Conservation (phyloP, 2,888 invertebrate species). For the Nesidiocoris tenuis region DNA sequence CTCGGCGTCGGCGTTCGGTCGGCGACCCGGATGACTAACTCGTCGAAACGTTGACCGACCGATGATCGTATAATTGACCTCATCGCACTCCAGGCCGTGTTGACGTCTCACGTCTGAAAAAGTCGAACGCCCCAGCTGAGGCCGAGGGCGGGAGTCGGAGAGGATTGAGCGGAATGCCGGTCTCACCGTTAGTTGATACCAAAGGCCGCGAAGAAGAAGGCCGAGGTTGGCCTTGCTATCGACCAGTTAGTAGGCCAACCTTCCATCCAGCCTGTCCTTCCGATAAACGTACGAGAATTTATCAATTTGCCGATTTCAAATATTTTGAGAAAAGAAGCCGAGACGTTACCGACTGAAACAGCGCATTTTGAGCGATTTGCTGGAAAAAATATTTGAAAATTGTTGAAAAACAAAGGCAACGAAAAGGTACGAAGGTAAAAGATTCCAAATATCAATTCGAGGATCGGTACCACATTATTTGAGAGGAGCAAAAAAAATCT, state of each 20-base stretch:
- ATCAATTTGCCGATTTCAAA: too few relatives aligned
- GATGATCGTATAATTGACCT: constrained; percentile 26
- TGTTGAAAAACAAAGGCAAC: too few relatives aligned
- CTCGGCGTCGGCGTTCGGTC: not conserved
- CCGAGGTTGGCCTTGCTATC: not conserved
- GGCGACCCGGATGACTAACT: not conserved
- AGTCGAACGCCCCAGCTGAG: not conserved
- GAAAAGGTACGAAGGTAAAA: too few relatives aligned
- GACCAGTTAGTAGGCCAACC: not conserved
- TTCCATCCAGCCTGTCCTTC: not conserved
- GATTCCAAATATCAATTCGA: too few relatives aligned
- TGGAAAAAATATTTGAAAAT: too few relatives aligned
- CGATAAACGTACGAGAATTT: not conserved
- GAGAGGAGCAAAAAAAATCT: too few relatives aligned
- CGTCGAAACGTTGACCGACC: not conserved
- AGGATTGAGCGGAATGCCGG: not conserved
- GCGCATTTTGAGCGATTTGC: too few relatives aligned
- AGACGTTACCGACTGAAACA: too few relatives aligned
- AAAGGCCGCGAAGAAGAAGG: too few relatives aligned
- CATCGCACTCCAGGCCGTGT: constrained; percentile 15
- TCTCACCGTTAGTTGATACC: not conserved
- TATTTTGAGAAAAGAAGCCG: too few relatives aligned
- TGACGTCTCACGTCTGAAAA: constrained; percentile 17
- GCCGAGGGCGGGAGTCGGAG: not conserved
- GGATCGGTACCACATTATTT: too few relatives aligned